These are phyloP conservation scores for Craseonycteris thonglongyai DNA, from an alignment of 2,113 vertebrate species.

Conservation along the genomic window DNA sequence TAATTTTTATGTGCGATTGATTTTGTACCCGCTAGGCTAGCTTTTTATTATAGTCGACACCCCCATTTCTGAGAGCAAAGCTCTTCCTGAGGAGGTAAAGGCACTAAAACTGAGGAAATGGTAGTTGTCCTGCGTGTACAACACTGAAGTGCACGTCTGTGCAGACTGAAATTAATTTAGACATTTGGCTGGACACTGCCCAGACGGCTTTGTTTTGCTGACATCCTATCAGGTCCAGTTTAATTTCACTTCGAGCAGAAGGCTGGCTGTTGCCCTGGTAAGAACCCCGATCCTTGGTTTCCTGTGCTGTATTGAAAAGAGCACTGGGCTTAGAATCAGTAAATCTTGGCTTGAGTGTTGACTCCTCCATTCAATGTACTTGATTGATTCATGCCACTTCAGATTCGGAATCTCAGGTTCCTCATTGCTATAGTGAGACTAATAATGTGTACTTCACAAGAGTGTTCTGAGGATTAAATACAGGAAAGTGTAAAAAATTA, in stretches of 20 bases:
- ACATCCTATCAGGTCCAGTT: not conserved
- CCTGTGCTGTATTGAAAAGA: not conserved
- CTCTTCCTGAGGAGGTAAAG: not conserved
- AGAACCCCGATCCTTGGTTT: not conserved
- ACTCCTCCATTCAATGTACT: not conserved
- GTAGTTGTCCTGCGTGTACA: not conserved
- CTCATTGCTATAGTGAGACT: not conserved
- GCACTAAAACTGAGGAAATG: not conserved
- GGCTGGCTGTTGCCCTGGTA: not conserved
- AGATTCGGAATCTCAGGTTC: not conserved
- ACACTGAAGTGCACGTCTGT: not conserved
- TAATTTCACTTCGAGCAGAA: not conserved
- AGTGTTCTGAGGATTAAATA: not conserved
- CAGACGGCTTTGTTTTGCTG: not conserved
- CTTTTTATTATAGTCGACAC: not conserved
- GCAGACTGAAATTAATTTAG: not conserved
- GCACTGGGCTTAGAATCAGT: not conserved
- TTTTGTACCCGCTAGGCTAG: not conserved
- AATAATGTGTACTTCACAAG: not conserved
- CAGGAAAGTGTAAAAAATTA: not conserved
- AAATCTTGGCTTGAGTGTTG: not conserved
- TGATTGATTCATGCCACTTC: not conserved
- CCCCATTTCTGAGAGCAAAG: not conserved
- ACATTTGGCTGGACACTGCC: not conserved
- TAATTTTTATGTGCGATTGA: not conserved